Base-by-base conservation (phyloP, 2,888 invertebrate species). In the Caenorhabditis japonica region DNA sequence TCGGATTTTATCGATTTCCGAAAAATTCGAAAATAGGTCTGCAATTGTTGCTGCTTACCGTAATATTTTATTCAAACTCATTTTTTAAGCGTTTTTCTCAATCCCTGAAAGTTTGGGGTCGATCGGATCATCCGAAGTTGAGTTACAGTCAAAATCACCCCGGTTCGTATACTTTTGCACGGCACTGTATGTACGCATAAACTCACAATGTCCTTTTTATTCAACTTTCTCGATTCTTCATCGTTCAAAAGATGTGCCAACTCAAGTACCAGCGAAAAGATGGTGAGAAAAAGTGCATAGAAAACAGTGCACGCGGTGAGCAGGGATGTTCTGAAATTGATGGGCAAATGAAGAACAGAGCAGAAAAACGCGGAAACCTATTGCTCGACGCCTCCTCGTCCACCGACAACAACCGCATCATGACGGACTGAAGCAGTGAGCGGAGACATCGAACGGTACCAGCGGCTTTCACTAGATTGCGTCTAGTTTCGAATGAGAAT, bases 231-330 rank as follows among this genome's bases (percentile, higher is more conserved):
- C 23, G 81, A 72, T 44, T 73, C 72, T 51, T 85, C 83, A 19
- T 78, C 83, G 4, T 83, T 79, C 21, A 85, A 58, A 5, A 84
- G 68, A 51, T 84, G 85, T 4, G 84, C 79, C n/a, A 85, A 51
- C 38, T 85, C 85, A 21, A 85, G 62, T 21, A 85, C 85, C 44
- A 85, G 49, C 19, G 85, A 83, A 51, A 85, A 85, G 8, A 84
- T 83, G n/a, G 81, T 82, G 12, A 84, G 41, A 46, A 80, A 77
- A 0, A 82, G 70, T 15, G 79, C 79, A 46, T 82, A 82, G 53
- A 84, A 84, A 33, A 75, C 80, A 4, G 83, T 81, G 46, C 83
- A 58, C 3, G 85, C 84, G 7, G 80, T 79, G 38, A 84, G 66
- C 34, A 85, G 71, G 0, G 84, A 82, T 21, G 78, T 76, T 43